A percentile compares a stretch with the other conserved stretches of the same genome.
phyloP scores from a whole-genome alignment of 1,140 invertebrate genomes.

The Teleogryllus occipitalis region DNA sequence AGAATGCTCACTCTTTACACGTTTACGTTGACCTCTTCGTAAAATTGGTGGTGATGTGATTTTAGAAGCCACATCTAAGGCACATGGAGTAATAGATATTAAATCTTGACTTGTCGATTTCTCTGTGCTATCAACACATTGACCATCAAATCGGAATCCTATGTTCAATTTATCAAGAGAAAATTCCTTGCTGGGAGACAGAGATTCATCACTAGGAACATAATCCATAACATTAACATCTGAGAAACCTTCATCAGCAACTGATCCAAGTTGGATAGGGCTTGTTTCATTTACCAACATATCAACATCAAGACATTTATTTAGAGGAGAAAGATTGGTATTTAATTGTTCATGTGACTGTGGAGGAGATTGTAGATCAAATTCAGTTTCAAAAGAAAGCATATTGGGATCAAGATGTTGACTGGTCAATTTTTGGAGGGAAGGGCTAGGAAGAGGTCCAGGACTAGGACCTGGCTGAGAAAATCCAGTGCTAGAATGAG shows the following conservation, averaged over 20 bases:
- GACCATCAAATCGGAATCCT: constrained; percentile 12
- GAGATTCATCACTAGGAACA: constrained; percentile 8
- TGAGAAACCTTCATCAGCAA: constrained; percentile 25
- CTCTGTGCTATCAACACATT: background rate
- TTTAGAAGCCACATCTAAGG: constrained; percentile 14
- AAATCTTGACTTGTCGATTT: background rate
- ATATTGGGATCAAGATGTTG: background rate
- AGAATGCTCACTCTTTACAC: background rate
- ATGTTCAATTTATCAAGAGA: background rate
- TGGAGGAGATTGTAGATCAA: background rate
- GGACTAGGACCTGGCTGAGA: constrained; percentile 33
- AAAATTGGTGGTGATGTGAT: constrained; percentile 50
- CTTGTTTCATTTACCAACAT: constrained; percentile 9
- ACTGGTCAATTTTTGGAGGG: constrained; percentile 1
- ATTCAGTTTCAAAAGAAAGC: background rate
- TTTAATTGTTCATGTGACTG: background rate
- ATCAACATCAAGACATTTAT: constrained; percentile 21
- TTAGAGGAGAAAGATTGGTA: background rate
- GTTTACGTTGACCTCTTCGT: constrained; percentile 32
- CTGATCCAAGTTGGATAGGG: constrained; percentile 21
- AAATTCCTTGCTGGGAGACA: background rate
- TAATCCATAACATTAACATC: constrained; percentile 25
- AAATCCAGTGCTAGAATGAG: constrained; percentile 32
- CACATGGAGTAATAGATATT: constrained; percentile 9
- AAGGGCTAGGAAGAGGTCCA: constrained; percentile 28